Conservation (phyloP, 2,797 vertebrate genomes). For the Bradypodion ventrale region DNA sequence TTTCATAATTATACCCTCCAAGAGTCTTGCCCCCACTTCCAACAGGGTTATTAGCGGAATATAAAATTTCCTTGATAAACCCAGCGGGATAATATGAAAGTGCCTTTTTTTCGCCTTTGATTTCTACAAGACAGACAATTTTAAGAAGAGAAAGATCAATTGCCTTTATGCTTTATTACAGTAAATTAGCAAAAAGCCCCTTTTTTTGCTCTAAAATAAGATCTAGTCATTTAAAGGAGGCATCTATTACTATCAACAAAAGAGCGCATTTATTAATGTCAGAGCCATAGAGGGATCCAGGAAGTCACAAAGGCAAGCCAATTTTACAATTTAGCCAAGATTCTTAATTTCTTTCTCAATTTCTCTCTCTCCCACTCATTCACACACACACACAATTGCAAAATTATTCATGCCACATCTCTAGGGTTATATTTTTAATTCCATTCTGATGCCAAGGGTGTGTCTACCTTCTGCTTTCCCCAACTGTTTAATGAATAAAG, state of each 20-base stretch:
- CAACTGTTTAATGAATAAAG: background rate
- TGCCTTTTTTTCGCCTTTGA: conserved; percentile 34
- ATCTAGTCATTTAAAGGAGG: conserved; percentile 13
- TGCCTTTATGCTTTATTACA: conserved; percentile 51
- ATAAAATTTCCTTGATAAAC: conserved; percentile 22
- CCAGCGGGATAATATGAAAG: background rate
- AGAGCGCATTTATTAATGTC: background rate
- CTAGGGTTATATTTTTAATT: background rate
- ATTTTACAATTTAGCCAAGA: conserved; percentile 11
- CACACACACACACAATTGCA: too few species aligned
- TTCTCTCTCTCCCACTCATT: background rate
- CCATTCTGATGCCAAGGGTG: background rate
- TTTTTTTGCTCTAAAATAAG: conserved; percentile 23
- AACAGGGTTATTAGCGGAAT: conserved; percentile 8
- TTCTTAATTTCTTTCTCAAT: too few species aligned
- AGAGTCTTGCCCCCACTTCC: background rate
- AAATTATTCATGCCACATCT: background rate
- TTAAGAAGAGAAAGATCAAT: background rate
- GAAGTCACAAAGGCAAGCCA: background rate
- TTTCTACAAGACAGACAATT: conserved; percentile 22
- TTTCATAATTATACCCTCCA: conserved; percentile 23
- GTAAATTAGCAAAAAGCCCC: conserved; percentile 21
- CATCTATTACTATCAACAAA: conserved; percentile 6
- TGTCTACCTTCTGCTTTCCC: too few species aligned
- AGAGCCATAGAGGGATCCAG: background rate